Evolutionary conservation across 2,888 invertebrate species (phyloP).

Genomic region (Synergus laeviventris): DNA sequence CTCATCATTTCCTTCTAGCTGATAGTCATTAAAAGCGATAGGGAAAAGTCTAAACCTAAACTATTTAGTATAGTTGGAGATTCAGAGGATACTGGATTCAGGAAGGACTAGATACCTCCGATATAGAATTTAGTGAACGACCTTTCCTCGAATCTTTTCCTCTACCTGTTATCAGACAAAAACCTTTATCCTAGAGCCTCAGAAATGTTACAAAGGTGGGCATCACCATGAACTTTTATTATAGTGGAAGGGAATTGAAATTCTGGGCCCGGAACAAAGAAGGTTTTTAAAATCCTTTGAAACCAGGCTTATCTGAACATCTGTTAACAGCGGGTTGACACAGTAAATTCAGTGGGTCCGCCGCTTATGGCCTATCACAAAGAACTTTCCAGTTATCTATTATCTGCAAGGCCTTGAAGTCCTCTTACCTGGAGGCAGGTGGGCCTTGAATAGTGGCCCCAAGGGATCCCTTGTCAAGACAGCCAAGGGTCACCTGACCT

Average conservation of each 20-base stretch:
- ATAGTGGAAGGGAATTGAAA: conserved; percentile 23
- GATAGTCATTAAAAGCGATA: not conserved
- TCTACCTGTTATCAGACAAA: conserved; percentile 40
- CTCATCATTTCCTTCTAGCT: not conserved
- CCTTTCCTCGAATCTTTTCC: conserved; percentile 33
- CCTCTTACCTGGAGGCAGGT: conserved; percentile 73
- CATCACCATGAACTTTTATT: conserved; percentile 33
- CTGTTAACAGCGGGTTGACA: conserved; percentile 73
- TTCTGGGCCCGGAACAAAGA: conserved; percentile 58
- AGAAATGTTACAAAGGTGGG: conserved; percentile 29
- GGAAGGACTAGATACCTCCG: not conserved
- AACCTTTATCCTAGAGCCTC: conserved; percentile 4
- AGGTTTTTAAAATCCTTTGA: conserved; percentile 68
- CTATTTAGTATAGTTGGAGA: not conserved
- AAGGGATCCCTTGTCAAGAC: conserved; percentile 68
- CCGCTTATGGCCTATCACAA: conserved; percentile 68
- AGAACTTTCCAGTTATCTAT: conserved; percentile 73
- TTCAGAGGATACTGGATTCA: not conserved
- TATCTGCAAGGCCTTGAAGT: conserved; percentile 66
- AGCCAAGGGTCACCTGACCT: conserved; percentile 67
- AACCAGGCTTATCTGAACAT: conserved; percentile 73
- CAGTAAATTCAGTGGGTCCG: conserved; percentile 58
- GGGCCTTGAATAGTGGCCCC: conserved; percentile 67
- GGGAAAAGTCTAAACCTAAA: no score
- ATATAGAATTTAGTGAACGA: conserved; percentile 21